These are phyloP conservation scores for Barypeithes pellucidus DNA, from an alignment of 2,888 invertebrate species.

Conservation along the genomic window DNA sequence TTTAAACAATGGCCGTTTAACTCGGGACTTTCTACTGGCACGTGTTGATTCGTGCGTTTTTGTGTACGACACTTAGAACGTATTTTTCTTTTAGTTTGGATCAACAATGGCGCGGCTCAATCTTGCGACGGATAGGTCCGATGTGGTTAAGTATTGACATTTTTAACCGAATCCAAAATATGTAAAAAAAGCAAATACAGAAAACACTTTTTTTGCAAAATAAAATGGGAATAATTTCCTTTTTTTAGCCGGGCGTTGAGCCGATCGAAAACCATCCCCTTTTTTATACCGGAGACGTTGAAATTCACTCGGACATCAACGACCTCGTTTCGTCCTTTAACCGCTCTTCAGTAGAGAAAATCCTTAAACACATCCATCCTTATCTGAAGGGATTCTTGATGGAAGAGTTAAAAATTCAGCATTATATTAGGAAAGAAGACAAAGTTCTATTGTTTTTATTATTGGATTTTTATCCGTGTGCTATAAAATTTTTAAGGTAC, in stretches of 20 bases:
- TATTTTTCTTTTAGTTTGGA: conserved; percentile 36
- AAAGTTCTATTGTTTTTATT: conserved; percentile 60
- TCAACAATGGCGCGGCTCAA: conserved; percentile 39
- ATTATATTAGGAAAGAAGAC: conserved; percentile 57
- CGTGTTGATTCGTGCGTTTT: too few relatives aligned
- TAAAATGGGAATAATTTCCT: background rate
- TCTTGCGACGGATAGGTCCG: conserved; percentile 25
- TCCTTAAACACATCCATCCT: conserved; percentile 59
- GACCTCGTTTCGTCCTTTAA: conserved; percentile 58
- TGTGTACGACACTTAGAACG: background rate
- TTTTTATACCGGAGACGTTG: conserved; percentile 58
- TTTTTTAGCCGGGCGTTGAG: conserved; percentile 28
- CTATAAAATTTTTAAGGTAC: conserved; percentile 60
- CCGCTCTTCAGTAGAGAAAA: conserved; percentile 53
- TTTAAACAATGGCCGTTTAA: too few relatives aligned
- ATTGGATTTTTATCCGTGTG: conserved; percentile 64
- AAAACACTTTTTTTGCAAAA: background rate
- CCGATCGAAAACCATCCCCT: conserved; percentile 57
- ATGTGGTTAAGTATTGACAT: conserved; percentile 30
- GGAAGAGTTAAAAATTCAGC: conserved; percentile 57
- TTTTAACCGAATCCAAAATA: background rate
- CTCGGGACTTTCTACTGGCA: too few relatives aligned
- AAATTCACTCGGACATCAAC: conserved; percentile 57
- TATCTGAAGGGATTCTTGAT: conserved; percentile 59
- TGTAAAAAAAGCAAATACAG: background rate